Percentiles rank a stretch among this genome's conserved stretches.
Conservation (phyloP, 2,797 vertebrate species). For the Pipistrellus nathusii region DNA sequence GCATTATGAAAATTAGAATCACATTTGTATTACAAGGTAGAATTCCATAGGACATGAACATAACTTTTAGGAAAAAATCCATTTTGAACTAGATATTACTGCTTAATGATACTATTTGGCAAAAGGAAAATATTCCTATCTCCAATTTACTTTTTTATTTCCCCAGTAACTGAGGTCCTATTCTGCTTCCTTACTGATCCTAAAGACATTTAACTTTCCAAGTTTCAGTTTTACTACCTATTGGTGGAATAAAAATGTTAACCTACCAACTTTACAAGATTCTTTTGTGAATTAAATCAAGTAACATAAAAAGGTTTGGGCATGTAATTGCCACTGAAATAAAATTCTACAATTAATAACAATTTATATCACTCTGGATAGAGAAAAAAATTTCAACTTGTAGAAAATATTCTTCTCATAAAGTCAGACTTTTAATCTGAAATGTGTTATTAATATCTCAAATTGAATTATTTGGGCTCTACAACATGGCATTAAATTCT, state of each 20-base stretch:
- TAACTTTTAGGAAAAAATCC: background rate
- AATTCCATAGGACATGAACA: background rate
- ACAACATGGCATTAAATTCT: conserved; percentile 33
- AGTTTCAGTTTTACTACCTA: conserved; percentile 42
- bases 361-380: conserved; percentile 27
- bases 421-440: conserved; percentile 8
- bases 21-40: background rate
- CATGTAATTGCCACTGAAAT: conserved; percentile 22
- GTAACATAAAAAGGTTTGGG: background rate
- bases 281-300: background rate
- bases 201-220: background rate
- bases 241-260: conserved; percentile 12
- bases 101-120: conserved; percentile 15
- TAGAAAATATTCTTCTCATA: background rate
- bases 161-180: background rate
- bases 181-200: background rate
- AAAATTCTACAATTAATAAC: conserved; percentile 29
- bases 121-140: conserved; percentile 9
- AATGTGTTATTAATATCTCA: conserved; percentile 42
- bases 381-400: conserved; percentile 21
- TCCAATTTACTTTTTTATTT: conserved; percentile 40
- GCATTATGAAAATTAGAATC: conserved; percentile 48
- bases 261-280: background rate
- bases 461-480: conserved; percentile 14
- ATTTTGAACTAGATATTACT: conserved; percentile 7